Evolutionary conservation across 92 coral and sea anemone species (phyloP), one percentile per base, ranked within the genome.

Genomic region (Galaxea fascicularis): DNA sequence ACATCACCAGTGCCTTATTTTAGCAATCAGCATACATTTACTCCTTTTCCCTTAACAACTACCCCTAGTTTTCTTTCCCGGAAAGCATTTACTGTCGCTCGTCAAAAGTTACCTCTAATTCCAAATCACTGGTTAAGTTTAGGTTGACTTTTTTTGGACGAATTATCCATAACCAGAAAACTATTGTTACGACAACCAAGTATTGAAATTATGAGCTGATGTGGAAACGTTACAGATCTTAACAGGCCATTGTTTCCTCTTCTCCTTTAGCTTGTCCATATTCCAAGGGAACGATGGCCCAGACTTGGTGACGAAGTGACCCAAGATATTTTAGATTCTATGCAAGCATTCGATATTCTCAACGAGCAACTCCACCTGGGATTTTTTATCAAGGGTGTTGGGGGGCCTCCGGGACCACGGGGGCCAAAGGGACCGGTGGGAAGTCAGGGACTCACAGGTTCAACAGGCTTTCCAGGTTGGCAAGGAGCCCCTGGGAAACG

Each of bases 381-480:
- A 26, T 87, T 95, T 88, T 94, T 95, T 56, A 66, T 95, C 81
- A 85, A 84, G 85, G 98, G 98, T 20, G 88, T 92, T 8, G 92
- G 84, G 16, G 98, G 98, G 26, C 89, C 98, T 35, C 94, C 92
- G 12, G 98, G 98, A 8, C 88, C 93, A 31, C 74, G 71, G 39
- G 98, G 98, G 28, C 66, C 95, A 1, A 76, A 85, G 75, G 98
- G 98, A 12, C 94, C 94, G 29, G 13, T 83, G n/a, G 98, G 98
- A 15, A 18, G 44, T 41, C 73, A 57, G 7, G 98, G 98, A 7
- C 64, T 71, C 10, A 64, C 90, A 56, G 98, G 98, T 39, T 31
- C 72, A 28, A n/a, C 76, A 46, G 98, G 98, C 12, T 70, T 68
- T 21, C 92, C 82, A 1, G 98, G 98, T 44, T 84, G 79, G 77